A percentile compares a stretch with the other conserved stretches of the same genome.
These are phyloP conservation scores for Anser brachyrhynchus DNA, from an alignment of 2,113 vertebrate genomes.

Conservation along the genomic window DNA sequence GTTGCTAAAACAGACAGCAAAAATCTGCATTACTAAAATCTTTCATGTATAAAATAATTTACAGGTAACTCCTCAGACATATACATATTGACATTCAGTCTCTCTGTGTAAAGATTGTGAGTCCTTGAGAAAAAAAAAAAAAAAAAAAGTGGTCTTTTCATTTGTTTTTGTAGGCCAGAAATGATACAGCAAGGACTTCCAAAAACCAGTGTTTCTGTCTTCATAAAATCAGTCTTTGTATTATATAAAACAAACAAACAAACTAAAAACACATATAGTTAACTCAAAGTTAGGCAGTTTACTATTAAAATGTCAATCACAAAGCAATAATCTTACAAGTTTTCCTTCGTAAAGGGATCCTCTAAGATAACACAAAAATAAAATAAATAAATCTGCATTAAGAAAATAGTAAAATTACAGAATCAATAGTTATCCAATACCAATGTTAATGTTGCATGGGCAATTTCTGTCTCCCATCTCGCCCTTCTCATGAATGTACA, in stretches of 20 bases:
- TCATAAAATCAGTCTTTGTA: neutral
- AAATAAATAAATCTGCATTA: neutral
- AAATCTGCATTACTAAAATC: conserved; percentile 64
- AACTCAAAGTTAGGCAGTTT: neutral
- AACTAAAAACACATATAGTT: neutral
- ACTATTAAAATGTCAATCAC: neutral
- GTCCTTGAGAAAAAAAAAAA: neutral
- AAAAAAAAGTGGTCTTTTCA: neutral
- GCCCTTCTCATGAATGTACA: neutral
- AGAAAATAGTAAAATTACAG: neutral
- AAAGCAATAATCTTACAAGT: neutral
- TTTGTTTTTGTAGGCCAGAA: conserved; percentile 8
- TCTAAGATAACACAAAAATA: neutral
- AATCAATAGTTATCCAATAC: neutral
- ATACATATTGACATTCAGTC: neutral
- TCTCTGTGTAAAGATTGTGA: neutral
- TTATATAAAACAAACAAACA: neutral
- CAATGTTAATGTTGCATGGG: neutral
- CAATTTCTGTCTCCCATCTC: neutral
- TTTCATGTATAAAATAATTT: conserved; percentile 63
- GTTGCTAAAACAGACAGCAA: conserved; percentile 63
- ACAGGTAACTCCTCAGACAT: conserved; percentile 37
- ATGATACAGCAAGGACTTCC: neutral
- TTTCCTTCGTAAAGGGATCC: neutral
- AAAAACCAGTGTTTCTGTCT: neutral